Percentiles rank a stretch among this genome's conserved stretches.
These are phyloP conservation scores for Eilema griseolum DNA, from an alignment of 2,888 invertebrate species.

Conservation along the genomic window DNA sequence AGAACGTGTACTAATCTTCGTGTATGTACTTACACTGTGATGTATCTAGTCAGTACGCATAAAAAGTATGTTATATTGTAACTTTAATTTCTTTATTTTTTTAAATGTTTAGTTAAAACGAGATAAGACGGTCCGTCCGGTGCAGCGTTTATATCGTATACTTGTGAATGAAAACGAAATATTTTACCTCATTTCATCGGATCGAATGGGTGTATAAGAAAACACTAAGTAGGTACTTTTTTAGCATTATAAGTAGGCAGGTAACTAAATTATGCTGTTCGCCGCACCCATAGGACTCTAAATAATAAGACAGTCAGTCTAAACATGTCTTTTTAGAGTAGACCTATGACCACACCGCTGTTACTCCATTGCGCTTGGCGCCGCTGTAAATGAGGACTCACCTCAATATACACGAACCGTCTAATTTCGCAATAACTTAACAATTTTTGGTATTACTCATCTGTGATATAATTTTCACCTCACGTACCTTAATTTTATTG, in stretches of 20 bases:
- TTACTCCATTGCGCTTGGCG: too few relatives aligned
- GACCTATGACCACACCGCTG: too few relatives aligned
- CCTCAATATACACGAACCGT: background rate
- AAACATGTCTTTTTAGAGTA: too few relatives aligned
- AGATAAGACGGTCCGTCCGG: background rate
- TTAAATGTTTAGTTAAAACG: background rate
- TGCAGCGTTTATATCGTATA: background rate
- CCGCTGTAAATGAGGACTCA: conserved; percentile 1
- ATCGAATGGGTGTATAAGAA: too few relatives aligned
- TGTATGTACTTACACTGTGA: background rate
- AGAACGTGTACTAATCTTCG: too few relatives aligned
- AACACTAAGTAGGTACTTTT: too few relatives aligned
- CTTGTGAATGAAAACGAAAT: too few relatives aligned
- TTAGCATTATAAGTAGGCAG: too few relatives aligned
- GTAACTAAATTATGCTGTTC: too few relatives aligned
- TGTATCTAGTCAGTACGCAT: conserved; percentile 17
- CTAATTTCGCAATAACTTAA: background rate
- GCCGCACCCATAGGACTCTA: too few relatives aligned
- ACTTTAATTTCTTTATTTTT: background rate
- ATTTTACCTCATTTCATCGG: too few relatives aligned
- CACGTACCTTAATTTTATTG: conserved; percentile 30
- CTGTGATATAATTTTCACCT: conserved; percentile 68
- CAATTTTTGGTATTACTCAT: conserved; percentile 14
- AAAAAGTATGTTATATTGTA: background rate
- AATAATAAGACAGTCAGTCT: too few relatives aligned